Percentiles rank a stretch among this genome's conserved stretches.
Conservation (phyloP, 2,113 vertebrate species). For the Catharus minimus region DNA sequence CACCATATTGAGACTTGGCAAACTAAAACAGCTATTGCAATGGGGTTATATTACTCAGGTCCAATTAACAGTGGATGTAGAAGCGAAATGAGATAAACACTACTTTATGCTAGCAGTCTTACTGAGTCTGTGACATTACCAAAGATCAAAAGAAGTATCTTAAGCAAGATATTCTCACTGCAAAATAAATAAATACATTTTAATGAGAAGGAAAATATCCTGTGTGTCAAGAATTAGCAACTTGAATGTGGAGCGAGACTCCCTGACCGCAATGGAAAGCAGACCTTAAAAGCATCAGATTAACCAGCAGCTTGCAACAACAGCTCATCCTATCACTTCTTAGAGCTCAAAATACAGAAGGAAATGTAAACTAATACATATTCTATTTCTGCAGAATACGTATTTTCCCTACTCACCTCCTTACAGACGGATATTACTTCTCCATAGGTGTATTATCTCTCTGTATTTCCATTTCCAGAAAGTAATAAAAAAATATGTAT, state of each 20-base stretch:
- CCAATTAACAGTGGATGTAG: slow-evolving; percentile 17
- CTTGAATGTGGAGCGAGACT: neutral
- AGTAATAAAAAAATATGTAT: neutral
- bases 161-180: neutral
- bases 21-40: neutral
- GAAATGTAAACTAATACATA: slow-evolving; percentile 35
- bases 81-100: slow-evolving; percentile 33
- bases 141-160: slow-evolving; percentile 47
- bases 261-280: neutral
- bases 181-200: slow-evolving; percentile 60
- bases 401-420: neutral
- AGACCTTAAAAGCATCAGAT: slow-evolving; percentile 24
- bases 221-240: neutral
- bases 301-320: slow-evolving; percentile 3
- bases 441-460: slow-evolving; percentile 6
- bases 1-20: neutral
- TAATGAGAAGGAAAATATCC: slow-evolving; percentile 49
- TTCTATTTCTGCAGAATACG: neutral
- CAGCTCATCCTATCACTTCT: neutral
- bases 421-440: slow-evolving; percentile 14
- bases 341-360: slow-evolving; percentile 7
- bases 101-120: neutral
- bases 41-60: neutral
- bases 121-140: neutral
- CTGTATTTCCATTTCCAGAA: slow-evolving; percentile 28